Base-by-base conservation (phyloP, 2,113 vertebrate species). In the Lasiurus cinereus region DNA sequence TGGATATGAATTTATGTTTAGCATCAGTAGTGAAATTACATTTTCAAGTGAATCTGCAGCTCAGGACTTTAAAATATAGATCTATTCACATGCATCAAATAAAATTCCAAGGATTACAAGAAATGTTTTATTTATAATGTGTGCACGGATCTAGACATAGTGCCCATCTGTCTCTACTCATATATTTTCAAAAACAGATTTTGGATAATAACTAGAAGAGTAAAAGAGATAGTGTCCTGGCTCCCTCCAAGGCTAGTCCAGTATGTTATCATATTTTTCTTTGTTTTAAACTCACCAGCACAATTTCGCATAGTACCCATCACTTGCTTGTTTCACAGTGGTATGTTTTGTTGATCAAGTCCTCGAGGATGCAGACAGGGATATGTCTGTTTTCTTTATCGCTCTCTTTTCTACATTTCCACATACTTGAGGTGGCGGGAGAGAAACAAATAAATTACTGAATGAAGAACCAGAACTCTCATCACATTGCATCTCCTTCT, bases 71-170 rank as follows among this genome's bases (percentile, higher is more conserved):
- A 95, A 96, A 96, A 91, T 83, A 96, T 52, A 76, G 90, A 86
- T 87, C 91, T 94, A 87, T 97, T 90, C 67, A 96, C 95, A 97
- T 93, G 91, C 83, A 95, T 84, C 59, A 92, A 96, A 59, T 64
- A 94, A 91, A 96, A 91, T 91, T 91, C 91, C 83, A 96, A 94
- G 87, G 94, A 91, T 94, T 94, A 93, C 50, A 93, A 80, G 70
- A 94, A 88, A 98, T 97, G 92, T 97, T 96, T 97, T 97, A 97
- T 98, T 97, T 97, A 96, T 95, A 93, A 96, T 93, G 89, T 94
- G 97, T 97, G 93, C 88, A 91, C 24, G 67, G 93, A 93, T 88
- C 67, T 54, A 90, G 88, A 93, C 69, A 56, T 48, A 59, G 29
- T 62, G 29, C 73, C 94, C 96, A 94, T 97, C 97, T 95, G 94